Base-by-base conservation (phyloP, 2,113 vertebrate genomes). In the Bettongia penicillata region DNA sequence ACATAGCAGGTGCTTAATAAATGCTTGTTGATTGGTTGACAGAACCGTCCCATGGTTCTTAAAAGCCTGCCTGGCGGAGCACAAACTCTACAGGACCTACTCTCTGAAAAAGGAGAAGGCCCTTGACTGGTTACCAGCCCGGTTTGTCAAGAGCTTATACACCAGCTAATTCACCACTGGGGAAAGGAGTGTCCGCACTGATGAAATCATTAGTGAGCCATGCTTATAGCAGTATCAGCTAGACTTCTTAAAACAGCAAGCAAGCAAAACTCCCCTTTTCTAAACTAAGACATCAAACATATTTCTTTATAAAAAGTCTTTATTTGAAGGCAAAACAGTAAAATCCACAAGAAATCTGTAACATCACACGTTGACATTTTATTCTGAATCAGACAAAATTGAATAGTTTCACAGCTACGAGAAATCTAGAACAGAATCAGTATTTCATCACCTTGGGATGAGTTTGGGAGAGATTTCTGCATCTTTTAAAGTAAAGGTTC, bases 321-420 rank as follows among this genome's bases (percentile, higher is more conserved):
- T 99, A 99, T 98, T 99, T 97, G 98, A 98, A 98, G 96, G 98
- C 98, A 98, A 98, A 99, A 98, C 98, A 98, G 96, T 97, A 97
- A 98, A 98, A 98, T 94, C 96, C 98, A 99, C 98, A 95, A 98
- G 94, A 96, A 98, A 96, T 93, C 93, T 97, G 51, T 97, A 98
- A 98, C 97, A 98, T 97, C 95, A 97, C 68, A 51, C 61, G 94
- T 49, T 47, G 94, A 94, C 47, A 84, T 10, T 31, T 95, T 96
- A 97, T 97, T 97, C 97, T 3, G 94, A 96, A 96, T 98, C 97
- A 97, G 97, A 98, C 95, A 97, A 61, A 26, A 97, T 53, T 96
- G 90, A 93, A 98, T 96, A 97, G 94, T 96, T 96, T 96, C 98
- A 98, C 98, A 98, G 97, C 98, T 98, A 99, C 97, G 96, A 97